phyloP scores from a whole-genome alignment of 2,113 vertebrate species.

The Pampusana beccarii region DNA sequence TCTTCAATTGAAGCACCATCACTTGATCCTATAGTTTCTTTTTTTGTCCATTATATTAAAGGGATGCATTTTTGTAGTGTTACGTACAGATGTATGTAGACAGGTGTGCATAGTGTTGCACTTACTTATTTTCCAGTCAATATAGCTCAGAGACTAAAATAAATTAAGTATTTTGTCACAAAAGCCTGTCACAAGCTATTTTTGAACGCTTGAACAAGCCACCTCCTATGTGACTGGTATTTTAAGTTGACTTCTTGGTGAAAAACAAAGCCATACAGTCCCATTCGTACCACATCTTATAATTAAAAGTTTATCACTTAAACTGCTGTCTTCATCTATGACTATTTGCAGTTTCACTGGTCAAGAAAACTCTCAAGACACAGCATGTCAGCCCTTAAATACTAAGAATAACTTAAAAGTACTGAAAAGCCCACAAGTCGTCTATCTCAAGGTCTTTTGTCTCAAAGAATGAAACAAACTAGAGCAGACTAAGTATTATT shows the following conservation, averaged over 20 bases:
- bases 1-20: neutral
- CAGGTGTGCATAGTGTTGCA: neutral
- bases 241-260: neutral
- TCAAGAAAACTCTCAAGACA: neutral
- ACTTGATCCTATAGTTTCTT: neutral
- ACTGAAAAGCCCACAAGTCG: neutral
- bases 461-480: neutral
- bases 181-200: neutral
- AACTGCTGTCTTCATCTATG: neutral
- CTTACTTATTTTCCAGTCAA: neutral
- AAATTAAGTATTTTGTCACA: accelerated
- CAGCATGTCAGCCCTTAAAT: neutral
- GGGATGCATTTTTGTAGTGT: neutral
- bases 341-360: neutral
- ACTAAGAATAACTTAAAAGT: neutral
- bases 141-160: neutral
- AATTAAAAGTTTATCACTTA: neutral
- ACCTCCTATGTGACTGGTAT: neutral
- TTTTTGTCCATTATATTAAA: neutral
- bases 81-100: accelerated
- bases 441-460: neutral
- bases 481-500: neutral
- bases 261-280: neutral
- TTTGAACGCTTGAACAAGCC: neutral
- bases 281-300: neutral